These are phyloP conservation scores for Nymphicus hollandicus DNA, from an alignment of 2,113 vertebrate genomes.

Conservation along the genomic window DNA sequence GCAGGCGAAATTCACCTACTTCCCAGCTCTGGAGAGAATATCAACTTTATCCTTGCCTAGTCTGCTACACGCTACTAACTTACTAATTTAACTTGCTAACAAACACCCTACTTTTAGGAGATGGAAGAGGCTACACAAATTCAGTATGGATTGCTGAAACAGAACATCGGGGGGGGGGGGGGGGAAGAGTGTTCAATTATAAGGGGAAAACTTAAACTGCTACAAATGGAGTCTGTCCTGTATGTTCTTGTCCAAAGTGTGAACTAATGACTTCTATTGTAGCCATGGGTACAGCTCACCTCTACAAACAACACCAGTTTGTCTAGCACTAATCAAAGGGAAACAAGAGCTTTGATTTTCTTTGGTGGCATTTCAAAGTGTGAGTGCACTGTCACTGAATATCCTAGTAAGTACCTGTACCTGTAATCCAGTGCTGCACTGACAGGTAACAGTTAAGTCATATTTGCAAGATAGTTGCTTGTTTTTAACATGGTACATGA, in stretches of 20 bases:
- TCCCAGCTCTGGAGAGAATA: neutral
- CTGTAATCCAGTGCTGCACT: neutral
- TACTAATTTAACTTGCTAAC: neutral
- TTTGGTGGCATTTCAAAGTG: neutral
- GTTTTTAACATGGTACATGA: neutral
- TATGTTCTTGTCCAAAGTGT: neutral
- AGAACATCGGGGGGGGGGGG: neutral
- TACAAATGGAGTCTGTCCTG: neutral
- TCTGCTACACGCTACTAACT: neutral
- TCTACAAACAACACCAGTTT: neutral
- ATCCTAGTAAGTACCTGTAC: neutral
- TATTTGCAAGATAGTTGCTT: neutral
- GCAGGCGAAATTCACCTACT: neutral
- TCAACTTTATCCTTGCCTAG: neutral
- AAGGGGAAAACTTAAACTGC: neutral
- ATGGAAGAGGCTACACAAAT: neutral
- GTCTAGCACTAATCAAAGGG: neutral
- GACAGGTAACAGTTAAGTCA: neutral
- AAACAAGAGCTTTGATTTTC: neutral
- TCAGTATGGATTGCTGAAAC: neutral
- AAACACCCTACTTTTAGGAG: neutral
- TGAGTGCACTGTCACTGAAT: neutral
- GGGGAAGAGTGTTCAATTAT: neutral
- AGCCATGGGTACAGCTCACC: accelerated
- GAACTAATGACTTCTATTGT: neutral